Conservation (phyloP, 1,140 invertebrate genomes). For the Drosophila novamexicana region DNA sequence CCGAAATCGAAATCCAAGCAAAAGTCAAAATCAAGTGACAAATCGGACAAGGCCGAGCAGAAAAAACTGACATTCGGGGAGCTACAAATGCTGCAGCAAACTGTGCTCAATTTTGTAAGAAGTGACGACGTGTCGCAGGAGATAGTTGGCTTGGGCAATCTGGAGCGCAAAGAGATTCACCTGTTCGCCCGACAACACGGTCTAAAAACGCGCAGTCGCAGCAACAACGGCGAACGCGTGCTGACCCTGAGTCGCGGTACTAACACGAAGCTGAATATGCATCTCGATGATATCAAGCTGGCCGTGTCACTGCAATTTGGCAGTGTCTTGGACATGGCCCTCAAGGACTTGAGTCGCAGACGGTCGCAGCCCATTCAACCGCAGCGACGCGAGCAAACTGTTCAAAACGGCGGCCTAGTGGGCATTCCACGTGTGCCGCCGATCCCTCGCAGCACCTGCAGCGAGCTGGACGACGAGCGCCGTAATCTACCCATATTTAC, state of each 20-base stretch:
- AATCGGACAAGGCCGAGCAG: slow-evolving; percentile 2
- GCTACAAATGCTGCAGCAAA: slow-evolving; percentile 29
- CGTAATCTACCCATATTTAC: slow-evolving; percentile 46
- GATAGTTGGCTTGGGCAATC: slow-evolving; percentile 39
- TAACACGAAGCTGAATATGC: fast-evolving
- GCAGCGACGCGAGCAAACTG: neutral
- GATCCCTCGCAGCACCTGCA: slow-evolving; percentile 3
- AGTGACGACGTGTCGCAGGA: slow-evolving; percentile 21
- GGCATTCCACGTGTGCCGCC: slow-evolving; percentile 30
- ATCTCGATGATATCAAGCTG: neutral
- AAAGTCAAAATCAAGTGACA: slow-evolving; percentile 41
- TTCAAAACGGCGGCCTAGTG: slow-evolving; percentile 12
- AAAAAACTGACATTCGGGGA: slow-evolving; percentile 19
- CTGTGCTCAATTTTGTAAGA: slow-evolving; percentile 49
- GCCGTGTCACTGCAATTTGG: neutral
- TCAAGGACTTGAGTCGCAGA: neutral
- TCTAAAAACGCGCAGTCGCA: slow-evolving; percentile 59
- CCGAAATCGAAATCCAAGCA: slow-evolving; percentile 2
- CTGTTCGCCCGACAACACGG: slow-evolving; percentile 49
- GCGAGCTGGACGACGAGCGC: slow-evolving; percentile 31
- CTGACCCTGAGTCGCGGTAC: slow-evolving; percentile 42
- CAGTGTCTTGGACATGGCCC: neutral
- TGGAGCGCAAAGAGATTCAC: slow-evolving; percentile 59
- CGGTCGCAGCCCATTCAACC: neutral
- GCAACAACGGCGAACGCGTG: slow-evolving; percentile 39